Conservation (phyloP, 2,797 vertebrate species). For the Anabacerthia variegaticeps region DNA sequence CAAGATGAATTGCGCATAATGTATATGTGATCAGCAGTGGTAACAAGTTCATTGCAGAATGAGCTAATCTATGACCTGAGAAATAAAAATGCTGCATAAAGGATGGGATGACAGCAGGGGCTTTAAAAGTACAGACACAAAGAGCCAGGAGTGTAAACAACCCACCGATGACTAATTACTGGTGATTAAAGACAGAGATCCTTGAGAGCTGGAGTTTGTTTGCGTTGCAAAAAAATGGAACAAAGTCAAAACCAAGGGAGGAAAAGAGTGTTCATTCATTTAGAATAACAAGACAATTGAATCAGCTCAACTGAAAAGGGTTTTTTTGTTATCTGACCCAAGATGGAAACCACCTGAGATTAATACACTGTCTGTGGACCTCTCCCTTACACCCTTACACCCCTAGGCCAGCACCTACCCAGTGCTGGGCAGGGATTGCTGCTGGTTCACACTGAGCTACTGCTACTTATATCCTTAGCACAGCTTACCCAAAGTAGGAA, state of each 20-base stretch:
- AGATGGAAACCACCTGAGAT: not conserved
- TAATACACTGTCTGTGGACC: not conserved
- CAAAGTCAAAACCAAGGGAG: not conserved
- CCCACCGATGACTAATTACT: not conserved
- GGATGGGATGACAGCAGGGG: not conserved
- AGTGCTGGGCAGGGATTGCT: not conserved
- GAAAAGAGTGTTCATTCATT: not conserved
- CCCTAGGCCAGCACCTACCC: not conserved
- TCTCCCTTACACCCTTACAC: rapidly evolving
- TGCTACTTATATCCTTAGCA: not conserved
- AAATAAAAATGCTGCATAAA: not conserved
- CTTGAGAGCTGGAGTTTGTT: not conserved
- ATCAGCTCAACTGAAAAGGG: not conserved
- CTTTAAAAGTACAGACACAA: not conserved
- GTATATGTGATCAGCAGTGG: not conserved
- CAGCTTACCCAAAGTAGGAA: not conserved
- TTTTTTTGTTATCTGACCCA: rapidly evolving
- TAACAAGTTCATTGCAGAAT: not conserved
- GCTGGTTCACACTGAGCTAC: not conserved
- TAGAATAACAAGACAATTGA: not conserved
- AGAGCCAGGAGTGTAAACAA: not conserved
- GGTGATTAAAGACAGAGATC: not conserved
- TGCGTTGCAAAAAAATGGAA: not conserved
- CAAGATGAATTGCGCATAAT: not conserved
- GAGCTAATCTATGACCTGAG: not conserved